Conservation (phyloP, 1,140 invertebrate genomes). For the Drosophila arizonae region DNA sequence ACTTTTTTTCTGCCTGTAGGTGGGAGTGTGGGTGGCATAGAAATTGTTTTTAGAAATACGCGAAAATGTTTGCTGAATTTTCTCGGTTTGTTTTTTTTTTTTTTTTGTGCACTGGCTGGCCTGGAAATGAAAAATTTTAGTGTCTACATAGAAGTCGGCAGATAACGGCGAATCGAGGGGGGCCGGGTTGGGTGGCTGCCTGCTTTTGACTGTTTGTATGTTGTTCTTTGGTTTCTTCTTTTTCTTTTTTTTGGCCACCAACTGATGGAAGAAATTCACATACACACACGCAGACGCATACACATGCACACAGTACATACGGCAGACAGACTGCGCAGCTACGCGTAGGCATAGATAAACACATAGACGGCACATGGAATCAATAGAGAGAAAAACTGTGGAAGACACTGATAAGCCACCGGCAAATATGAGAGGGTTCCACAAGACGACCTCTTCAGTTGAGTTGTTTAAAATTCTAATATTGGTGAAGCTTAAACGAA, state of each 20-base stretch:
- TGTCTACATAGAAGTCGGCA: constrained; percentile 73
- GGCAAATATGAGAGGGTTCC: background rate
- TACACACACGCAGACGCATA: constrained; percentile 4
- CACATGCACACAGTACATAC: constrained; percentile 8
- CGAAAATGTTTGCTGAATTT: constrained; percentile 77
- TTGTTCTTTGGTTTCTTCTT: constrained; percentile 27
- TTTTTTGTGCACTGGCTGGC: constrained; percentile 44
- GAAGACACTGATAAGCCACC: constrained; percentile 23
- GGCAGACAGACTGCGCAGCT: constrained; percentile 59
- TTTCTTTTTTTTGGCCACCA: constrained; percentile 37
- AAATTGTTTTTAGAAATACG: constrained; percentile 81
- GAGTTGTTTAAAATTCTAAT: constrained; percentile 12
- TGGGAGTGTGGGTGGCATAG: constrained; percentile 44
- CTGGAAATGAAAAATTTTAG: constrained; percentile 78
- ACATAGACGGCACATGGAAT: constrained; percentile 36
- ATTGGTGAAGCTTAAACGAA: background rate
- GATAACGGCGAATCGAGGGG: constrained; percentile 48
- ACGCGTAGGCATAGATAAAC: constrained; percentile 72
- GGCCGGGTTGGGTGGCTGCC: constrained; percentile 39
- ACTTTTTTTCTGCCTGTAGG: background rate
- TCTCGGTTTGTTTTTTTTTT: constrained; percentile 28
- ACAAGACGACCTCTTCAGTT: background rate
- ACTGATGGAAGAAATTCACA: constrained; percentile 34
- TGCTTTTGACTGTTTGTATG: constrained; percentile 74
- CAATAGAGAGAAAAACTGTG: constrained; percentile 11